Evolutionary conservation across 2,113 vertebrate species (phyloP).

Genomic region (Proteles cristata): DNA sequence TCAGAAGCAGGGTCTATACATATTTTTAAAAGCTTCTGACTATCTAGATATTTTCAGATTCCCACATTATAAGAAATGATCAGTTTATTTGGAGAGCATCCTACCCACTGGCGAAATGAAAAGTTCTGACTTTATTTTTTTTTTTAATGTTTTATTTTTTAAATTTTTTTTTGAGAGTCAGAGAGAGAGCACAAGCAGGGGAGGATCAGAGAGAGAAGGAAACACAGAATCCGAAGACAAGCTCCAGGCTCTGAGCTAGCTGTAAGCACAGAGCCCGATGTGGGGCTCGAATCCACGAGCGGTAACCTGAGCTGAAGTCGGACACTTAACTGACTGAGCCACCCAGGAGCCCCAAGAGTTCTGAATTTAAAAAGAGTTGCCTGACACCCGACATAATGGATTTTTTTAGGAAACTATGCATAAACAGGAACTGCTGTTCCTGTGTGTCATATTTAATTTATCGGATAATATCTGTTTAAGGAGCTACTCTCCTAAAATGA

Average conservation of each 20-base stretch:
- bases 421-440: background rate
- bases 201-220: no score
- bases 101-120: background rate
- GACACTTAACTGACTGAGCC: no score
- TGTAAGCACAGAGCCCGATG: no score
- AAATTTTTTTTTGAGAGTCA: no score
- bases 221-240: no score
- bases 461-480: conserved; percentile 25
- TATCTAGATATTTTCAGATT: conserved; percentile 20
- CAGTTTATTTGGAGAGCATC: background rate
- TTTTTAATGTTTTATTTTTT: no score
- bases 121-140: conserved; percentile 14
- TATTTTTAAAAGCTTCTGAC: background rate
- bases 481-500: conserved; percentile 10
- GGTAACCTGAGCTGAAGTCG: no score
- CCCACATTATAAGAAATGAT: background rate
- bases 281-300: no score
- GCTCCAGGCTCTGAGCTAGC: no score
- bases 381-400: background rate
- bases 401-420: background rate
- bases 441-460: background rate
- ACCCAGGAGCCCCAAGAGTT: no score
- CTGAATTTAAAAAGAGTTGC: background rate
- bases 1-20: background rate
- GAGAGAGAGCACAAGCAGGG: no score